phyloP scores from a whole-genome alignment of 2,113 vertebrate genomes.

The Poecile atricapillus region DNA sequence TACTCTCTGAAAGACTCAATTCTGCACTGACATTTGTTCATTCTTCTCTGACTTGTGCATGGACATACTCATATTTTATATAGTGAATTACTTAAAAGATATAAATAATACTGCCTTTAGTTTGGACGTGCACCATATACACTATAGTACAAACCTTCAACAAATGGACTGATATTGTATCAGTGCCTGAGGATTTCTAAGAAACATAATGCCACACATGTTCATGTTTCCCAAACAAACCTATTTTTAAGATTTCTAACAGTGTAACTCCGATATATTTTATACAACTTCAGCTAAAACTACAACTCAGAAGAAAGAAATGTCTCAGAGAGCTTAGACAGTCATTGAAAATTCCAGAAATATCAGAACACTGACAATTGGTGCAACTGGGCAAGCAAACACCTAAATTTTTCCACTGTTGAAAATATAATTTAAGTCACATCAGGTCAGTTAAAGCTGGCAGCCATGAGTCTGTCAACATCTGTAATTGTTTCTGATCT shows the following conservation, averaged over 20 bases:
- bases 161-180: neutral
- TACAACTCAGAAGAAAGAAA: neutral
- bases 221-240: neutral
- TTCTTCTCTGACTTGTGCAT: neutral
- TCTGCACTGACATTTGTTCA: neutral
- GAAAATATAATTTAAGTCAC: neutral
- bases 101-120: neutral
- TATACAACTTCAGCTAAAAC: neutral
- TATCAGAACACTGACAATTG: neutral
- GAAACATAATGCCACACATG: neutral
- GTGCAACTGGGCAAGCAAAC: neutral
- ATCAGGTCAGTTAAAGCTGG: neutral
- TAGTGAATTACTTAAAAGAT: neutral
- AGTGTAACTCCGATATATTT: neutral
- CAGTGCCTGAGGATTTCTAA: neutral
- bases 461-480: neutral
- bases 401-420: neutral
- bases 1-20: neutral
- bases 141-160: neutral
- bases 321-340: neutral
- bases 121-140: neutral
- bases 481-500: neutral
- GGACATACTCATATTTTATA: neutral
- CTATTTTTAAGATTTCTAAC: neutral
- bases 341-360: neutral